Evolutionary conservation across 2,888 invertebrate genomes (phyloP).

Genomic region (Anthrax anthrax): DNA sequence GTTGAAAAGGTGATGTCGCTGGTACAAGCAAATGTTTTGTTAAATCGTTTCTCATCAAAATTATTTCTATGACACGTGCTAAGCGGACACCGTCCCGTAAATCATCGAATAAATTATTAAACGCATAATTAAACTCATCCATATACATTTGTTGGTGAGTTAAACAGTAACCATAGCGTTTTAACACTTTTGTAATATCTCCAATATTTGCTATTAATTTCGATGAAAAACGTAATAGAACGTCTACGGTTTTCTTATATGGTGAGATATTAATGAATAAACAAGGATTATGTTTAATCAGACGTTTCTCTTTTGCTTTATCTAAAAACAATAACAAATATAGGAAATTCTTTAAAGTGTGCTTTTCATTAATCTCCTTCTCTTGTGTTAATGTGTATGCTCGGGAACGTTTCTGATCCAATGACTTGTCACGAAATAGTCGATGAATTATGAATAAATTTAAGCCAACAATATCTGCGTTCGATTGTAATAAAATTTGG

Average conservation of each 20-base stretch:
- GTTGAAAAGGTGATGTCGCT: slow-evolving; percentile 72
- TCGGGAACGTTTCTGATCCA: slow-evolving; percentile 38
- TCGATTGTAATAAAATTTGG: slow-evolving; percentile 57
- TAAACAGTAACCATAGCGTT: slow-evolving; percentile 59
- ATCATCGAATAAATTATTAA: slow-evolving; percentile 61
- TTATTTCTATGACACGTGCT: slow-evolving; percentile 71
- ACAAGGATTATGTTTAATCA: slow-evolving; percentile 82
- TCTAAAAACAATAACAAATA: slow-evolving; percentile 74
- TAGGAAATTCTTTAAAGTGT: slow-evolving; percentile 70
- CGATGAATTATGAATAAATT: slow-evolving; percentile 61
- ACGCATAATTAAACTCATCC: slow-evolving; percentile 80
- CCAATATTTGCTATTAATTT: slow-evolving; percentile 69
- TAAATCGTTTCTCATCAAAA: slow-evolving; percentile 52
- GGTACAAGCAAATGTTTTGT: slow-evolving; percentile 58
- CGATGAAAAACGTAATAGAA: slow-evolving; percentile 62
- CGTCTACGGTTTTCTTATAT: slow-evolving; percentile 62
- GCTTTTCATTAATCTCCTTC: slow-evolving; percentile 60
- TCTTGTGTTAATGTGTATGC: slow-evolving; percentile 45
- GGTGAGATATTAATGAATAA: slow-evolving; percentile 61
- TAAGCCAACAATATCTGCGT: slow-evolving; percentile 63
- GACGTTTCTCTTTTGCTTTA: slow-evolving; percentile 59
- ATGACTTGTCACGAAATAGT: slow-evolving; percentile 60
- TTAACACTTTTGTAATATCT: slow-evolving; percentile 67
- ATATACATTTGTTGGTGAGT: slow-evolving; percentile 65
- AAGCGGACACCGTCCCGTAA: slow-evolving; percentile 77